A percentile compares a stretch with the other conserved stretches of the same genome.
These are phyloP conservation scores for Yponomeuta sedellus DNA, from an alignment of 2,888 invertebrate genomes.

Conservation along the genomic window DNA sequence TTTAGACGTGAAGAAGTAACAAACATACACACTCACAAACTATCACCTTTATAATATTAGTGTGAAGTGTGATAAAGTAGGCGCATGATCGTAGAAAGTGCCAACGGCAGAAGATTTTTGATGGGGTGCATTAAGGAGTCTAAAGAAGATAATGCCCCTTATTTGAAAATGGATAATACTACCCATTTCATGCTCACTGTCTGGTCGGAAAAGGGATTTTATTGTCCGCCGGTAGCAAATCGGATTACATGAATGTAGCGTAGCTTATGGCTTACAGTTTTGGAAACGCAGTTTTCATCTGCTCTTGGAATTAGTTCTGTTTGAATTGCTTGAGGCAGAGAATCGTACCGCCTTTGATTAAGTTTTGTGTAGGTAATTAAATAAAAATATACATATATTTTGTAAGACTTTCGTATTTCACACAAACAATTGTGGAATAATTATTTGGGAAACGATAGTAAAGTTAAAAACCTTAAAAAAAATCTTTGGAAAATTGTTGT, in stretches of 20 bases:
- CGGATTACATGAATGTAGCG: neutral
- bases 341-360: no score
- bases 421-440: no score
- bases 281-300: neutral
- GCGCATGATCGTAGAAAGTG: neutral
- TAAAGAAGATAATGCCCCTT: slow-evolving; percentile 32
- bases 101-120: slow-evolving; percentile 13
- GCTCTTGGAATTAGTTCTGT: neutral
- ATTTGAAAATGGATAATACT: slow-evolving; percentile 33
- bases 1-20: no score
- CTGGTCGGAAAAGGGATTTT: slow-evolving; percentile 2
- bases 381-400: no score
- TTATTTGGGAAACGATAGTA: no score
- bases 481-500: no score
- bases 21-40: no score
- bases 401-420: no score
- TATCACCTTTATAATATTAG: no score
- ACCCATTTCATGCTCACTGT: slow-evolving; percentile 18
- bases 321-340: neutral
- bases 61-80: no score
- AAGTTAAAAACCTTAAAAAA: no score
- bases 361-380: no score
- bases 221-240: slow-evolving; percentile 1
- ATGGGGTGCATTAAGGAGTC: slow-evolving; percentile 29
- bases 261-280: neutral